Percentiles rank a stretch among this genome's conserved stretches.
Evolutionary conservation across 2,888 invertebrate genomes (phyloP).

Genomic region (Eupelmus urozonus): DNA sequence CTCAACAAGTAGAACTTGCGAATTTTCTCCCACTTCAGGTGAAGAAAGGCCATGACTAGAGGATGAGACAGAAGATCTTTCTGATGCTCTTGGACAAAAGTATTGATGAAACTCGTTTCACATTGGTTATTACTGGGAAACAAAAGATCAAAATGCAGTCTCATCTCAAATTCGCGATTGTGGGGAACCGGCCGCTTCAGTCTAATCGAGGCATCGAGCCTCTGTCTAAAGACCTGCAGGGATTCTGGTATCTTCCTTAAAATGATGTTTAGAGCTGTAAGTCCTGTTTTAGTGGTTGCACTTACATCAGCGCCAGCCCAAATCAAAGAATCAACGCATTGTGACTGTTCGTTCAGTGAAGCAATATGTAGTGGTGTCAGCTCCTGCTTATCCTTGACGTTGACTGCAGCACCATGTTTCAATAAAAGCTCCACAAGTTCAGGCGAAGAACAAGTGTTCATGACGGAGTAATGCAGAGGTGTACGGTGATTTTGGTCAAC

Average conservation of each 20-base stretch:
- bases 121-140: constrained; percentile 74
- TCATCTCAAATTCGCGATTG: constrained; percentile 75
- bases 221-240: constrained; percentile 75
- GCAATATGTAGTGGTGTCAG: constrained; percentile 78
- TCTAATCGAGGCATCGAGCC: constrained; percentile 75
- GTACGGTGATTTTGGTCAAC: constrained; percentile 75
- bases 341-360: constrained; percentile 77
- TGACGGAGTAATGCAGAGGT: constrained; percentile 77
- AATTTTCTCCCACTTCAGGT: constrained; percentile 78
- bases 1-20: constrained; percentile 76
- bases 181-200: constrained; percentile 72
- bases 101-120: constrained; percentile 77
- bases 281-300: constrained; percentile 75
- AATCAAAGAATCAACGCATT: constrained; percentile 76
- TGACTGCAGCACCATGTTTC: constrained; percentile 72
- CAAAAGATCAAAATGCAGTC: constrained; percentile 73
- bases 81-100: constrained; percentile 77
- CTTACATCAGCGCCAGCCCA: constrained; percentile 78
- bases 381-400: constrained; percentile 74
- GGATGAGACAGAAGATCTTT: constrained; percentile 78
- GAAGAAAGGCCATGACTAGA: constrained; percentile 77
- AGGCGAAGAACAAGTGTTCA: constrained; percentile 71
- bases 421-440: constrained; percentile 72
- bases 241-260: constrained; percentile 77
- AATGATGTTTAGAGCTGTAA: constrained; percentile 77